Evolutionary conservation across 2,797 vertebrate species (phyloP), one percentile per base, ranked within the genome.

Genomic region (Caiman crocodilus): DNA sequence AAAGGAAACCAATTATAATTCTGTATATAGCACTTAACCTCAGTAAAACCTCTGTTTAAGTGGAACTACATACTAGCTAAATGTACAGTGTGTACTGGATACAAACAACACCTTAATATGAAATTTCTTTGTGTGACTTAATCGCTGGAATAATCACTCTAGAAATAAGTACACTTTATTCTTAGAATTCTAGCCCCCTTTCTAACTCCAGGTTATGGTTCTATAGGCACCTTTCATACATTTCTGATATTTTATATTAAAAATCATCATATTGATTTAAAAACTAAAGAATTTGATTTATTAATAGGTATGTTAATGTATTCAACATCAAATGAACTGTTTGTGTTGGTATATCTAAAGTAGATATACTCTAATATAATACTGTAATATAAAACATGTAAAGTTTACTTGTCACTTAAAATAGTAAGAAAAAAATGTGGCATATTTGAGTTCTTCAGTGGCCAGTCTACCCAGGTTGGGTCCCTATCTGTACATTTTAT

Each of bases 311-410:
- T 82, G 83, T 90, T 78, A 63, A 65, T 85, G 76, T 82, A 58
- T 5, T 69, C 10, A 0, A 0, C 55, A 56, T 2, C 65, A 20
- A 20, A 42, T 57, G 1, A 9, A 56, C 57, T 84, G 4, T 1
- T 91, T 81, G 14, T 17, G 21, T 3, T 61, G 11, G 2, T 35
- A 1, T 64, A 28, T 30, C n/a, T n/a, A 69, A 21, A 88, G 84
- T 50, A 50, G 10, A 50, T 50, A 50, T 50, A 50, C 42, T 50
- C 42, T 50, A 50, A 50, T 50, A 50, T 50, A 17, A 57, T 8
- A 14, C 1, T 0, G 23, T 26, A 15, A 14, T 58, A 61, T 28
- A 59, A 30, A 57, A 65, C 69, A 1, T n/a, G 0, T 2, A 71
- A 74, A 12, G 2, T 1, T 1, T 21, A 1, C 1, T 63, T 89